Evolutionary conservation across 2,888 invertebrate species (phyloP), one percentile per base, ranked within the genome.

Genomic region (Dryococelus australis): DNA sequence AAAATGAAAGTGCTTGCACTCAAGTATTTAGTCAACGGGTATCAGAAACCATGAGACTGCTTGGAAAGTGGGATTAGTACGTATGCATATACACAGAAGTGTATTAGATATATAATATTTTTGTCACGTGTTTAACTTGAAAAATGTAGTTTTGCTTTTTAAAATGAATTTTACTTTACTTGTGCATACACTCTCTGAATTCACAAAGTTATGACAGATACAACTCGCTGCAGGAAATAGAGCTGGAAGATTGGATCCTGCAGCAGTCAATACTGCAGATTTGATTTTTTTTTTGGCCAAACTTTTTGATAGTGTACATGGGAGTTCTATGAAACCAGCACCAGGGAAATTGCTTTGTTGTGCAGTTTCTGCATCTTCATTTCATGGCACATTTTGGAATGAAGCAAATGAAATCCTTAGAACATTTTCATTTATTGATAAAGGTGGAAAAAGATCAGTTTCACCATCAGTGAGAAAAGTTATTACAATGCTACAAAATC

Each of bases 331-430:
- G 16, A 35, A 86, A 85, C 27, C 4, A 13, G 9, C n/a, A 26
- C 24, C 51, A 24, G 27, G 85, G 85, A 87, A 87, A 86, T 24
- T 43, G 24, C 28, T 87, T 13, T 24, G 85, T 28, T 51, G 35
- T 4, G 10, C 80, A 4, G 65, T 87, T 12, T 47, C 85, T 12
- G 47, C 35, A 28, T 83, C 8, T 16, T 86, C 87, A 13, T 26
- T 26, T 16, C 87, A 87, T 85, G 8, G 43, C 1, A 43, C n/a
- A 4, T 20, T 87, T 80, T 87, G 87, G 87, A 26, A 84, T 28
- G 87, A 85, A 80, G 27, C 83, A 10, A 10, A 85, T 47, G 28
- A 85, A 24, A 27, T 51, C 27, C 78, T 87, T 5, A 26, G 35
- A 43, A 81, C 81, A n/a, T 85, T 85, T 81, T 80, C 47, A 26